phyloP scores from a whole-genome alignment of 2,113 vertebrate species.

The Bostrychus sinensis region DNA sequence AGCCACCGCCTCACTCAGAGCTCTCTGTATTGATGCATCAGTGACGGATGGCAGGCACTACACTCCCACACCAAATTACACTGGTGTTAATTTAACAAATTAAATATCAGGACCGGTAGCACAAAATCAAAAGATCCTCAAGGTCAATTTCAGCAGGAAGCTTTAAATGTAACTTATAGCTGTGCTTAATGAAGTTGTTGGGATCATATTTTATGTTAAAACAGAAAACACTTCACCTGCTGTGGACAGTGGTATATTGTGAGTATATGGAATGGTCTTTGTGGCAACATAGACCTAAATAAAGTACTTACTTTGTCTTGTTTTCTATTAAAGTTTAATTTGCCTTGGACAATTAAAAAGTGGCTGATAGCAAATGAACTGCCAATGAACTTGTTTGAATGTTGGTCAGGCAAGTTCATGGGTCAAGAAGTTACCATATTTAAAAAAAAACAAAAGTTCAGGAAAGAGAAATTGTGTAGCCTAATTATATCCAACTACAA shows the following conservation, averaged over 20 bases:
- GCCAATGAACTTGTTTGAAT: too few species aligned
- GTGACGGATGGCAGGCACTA: slow-evolving; percentile 44
- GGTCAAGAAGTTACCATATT: too few species aligned
- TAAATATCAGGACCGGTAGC: slow-evolving; percentile 48
- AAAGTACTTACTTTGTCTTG: too few species aligned
- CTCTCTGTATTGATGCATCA: slow-evolving; percentile 46
- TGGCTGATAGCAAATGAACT: too few species aligned
- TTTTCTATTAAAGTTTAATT: too few species aligned
- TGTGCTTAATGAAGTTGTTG: slow-evolving; percentile 33
- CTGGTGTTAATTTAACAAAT: slow-evolving; percentile 61
- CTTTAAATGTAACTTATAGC: slow-evolving; percentile 6
- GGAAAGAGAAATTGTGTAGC: too few species aligned
- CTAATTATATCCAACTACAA: too few species aligned
- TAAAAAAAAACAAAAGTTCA: too few species aligned
- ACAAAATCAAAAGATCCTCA: slow-evolving; percentile 37
- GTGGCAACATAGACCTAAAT: too few species aligned
- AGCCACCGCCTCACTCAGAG: slow-evolving; percentile 14
- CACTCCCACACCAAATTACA: slow-evolving; percentile 45
- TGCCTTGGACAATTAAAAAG: too few species aligned
- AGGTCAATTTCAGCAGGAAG: slow-evolving; percentile 8
- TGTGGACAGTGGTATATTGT: background rate
- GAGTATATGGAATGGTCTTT: background rate
- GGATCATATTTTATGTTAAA: slow-evolving; percentile 4
- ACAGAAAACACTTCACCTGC: background rate
- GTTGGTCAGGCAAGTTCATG: too few species aligned